Conservation (phyloP, 1,140 invertebrate species). For the Wasmannia auropunctata region DNA sequence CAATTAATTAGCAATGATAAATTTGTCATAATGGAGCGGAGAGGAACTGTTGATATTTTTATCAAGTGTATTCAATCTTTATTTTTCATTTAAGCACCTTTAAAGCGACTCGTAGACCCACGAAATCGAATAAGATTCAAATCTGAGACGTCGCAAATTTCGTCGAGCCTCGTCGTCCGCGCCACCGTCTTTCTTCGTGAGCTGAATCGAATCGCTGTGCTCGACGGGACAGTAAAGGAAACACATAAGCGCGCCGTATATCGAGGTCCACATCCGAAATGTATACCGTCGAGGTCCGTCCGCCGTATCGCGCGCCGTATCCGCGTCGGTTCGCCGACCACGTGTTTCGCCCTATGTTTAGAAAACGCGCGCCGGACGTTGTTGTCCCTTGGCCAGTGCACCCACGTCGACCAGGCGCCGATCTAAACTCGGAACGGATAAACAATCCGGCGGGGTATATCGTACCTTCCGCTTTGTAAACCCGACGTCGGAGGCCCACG, state of each 20-base stretch:
- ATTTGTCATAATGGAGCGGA: not conserved
- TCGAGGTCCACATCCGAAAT: not conserved
- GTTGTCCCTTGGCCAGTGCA: constrained; percentile 71
- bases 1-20: not conserved
- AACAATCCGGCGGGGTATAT: constrained; percentile 46
- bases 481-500: not conserved
- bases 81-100: not conserved
- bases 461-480: constrained; percentile 65
- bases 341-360: constrained; percentile 68
- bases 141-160: not conserved
- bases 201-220: constrained; percentile 8
- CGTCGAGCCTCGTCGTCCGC: not conserved
- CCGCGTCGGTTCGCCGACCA: constrained; percentile 59
- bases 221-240: not conserved
- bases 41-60: not conserved
- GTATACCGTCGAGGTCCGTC: not conserved
- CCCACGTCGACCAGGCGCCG: constrained; percentile 52
- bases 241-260: not conserved
- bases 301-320: constrained; percentile 9
- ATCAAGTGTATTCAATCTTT: not conserved
- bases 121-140: not conserved
- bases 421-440: constrained; percentile 71
- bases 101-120: not conserved
- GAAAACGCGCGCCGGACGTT: constrained; percentile 70
- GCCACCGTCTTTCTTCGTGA: not conserved